Conservation (phyloP, 2,888 invertebrate species). For the Mechanitis messenoides region DNA sequence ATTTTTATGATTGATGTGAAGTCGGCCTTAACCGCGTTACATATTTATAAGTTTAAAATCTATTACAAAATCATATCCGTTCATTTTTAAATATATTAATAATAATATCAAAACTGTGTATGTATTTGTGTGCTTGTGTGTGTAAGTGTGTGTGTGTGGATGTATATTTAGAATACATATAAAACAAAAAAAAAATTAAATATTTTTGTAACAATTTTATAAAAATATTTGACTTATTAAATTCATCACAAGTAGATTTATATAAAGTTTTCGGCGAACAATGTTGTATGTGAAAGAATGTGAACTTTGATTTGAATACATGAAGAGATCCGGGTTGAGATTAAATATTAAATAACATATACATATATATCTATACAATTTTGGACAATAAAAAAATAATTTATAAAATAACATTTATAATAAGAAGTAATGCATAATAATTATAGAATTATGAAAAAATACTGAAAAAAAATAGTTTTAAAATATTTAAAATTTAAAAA, state of each 20-base stretch:
- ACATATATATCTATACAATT: too few relatives aligned
- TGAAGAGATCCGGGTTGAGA: background rate
- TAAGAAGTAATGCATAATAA: too few relatives aligned
- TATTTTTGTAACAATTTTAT: too few relatives aligned
- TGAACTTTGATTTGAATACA: background rate
- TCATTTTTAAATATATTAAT: background rate
- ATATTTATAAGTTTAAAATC: conserved; percentile 25
- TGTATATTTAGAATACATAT: too few relatives aligned
- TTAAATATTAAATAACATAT: background rate
- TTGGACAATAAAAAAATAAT: too few relatives aligned
- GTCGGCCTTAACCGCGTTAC: conserved; percentile 34
- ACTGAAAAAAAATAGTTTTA: too few relatives aligned
- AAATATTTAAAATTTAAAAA: too few relatives aligned
- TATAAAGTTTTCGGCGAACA: conserved; percentile 4
- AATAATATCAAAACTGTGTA: background rate
- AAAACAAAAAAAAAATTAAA: too few relatives aligned
- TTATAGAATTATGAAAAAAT: too few relatives aligned
- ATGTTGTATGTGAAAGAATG: conserved; percentile 1
- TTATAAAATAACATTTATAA: too few relatives aligned
- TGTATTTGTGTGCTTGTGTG: background rate
- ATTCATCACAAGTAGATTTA: background rate
- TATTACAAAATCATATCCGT: conserved; percentile 23
- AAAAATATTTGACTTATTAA: background rate
- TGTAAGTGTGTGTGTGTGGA: background rate
- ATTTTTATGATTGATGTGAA: conserved; percentile 11